phyloP scores from a whole-genome alignment of 2,797 vertebrate species.

The Lepus oiostolus region DNA sequence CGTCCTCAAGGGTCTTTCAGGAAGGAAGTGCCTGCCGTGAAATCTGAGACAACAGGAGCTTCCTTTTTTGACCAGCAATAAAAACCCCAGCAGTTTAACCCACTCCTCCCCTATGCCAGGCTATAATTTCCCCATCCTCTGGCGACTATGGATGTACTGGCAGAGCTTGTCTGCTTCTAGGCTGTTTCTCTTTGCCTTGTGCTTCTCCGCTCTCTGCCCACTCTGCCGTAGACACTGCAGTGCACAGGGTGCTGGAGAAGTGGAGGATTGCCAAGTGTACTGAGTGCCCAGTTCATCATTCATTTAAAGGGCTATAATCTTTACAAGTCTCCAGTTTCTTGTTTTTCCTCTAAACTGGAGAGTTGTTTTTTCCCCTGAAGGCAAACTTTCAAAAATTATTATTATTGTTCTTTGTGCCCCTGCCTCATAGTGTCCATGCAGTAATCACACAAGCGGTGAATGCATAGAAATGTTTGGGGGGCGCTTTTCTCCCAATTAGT shows the following conservation, averaged over 20 bases:
- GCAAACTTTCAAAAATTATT: not conserved
- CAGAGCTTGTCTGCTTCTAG: no score
- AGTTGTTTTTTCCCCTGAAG: not conserved
- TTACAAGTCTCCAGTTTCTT: not conserved
- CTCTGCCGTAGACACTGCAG: accelerated
- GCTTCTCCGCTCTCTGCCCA: not conserved
- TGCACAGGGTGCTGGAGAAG: not conserved
- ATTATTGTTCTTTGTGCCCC: not conserved
- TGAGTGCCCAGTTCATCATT: not conserved
- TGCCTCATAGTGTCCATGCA: not conserved
- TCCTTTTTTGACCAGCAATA: not conserved
- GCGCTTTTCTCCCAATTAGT: not conserved
- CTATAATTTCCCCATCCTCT: not conserved
- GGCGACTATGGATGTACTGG: not conserved
- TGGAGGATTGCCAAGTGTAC: not conserved
- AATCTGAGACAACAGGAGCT: not conserved
- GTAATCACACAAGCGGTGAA: not conserved
- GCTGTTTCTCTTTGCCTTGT: not conserved
- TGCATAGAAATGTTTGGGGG: not conserved
- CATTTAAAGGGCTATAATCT: not conserved
- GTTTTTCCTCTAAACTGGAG: not conserved
- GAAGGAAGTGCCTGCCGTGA: not conserved
- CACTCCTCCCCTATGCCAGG: not conserved
- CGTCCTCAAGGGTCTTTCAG: not conserved
- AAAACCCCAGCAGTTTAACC: not conserved